Evolutionary conservation across 2,888 invertebrate genomes (phyloP).

Genomic region (Neoascia interrupta): DNA sequence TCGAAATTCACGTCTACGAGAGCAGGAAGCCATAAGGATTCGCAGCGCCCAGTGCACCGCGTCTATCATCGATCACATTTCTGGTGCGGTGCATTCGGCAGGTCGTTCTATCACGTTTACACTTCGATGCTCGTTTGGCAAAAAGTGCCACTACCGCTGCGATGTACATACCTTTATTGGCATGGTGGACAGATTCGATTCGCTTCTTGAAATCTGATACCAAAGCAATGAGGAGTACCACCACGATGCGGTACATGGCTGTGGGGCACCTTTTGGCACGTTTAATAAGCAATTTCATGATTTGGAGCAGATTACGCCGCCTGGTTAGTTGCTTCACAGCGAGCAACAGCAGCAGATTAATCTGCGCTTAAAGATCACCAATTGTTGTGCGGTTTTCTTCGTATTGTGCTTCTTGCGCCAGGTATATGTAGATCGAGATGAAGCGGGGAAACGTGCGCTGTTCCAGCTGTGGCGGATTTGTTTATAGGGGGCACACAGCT

Average conservation of each 20-base stretch:
- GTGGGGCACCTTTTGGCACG: slow-evolving; percentile 60
- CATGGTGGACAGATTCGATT: slow-evolving; percentile 59
- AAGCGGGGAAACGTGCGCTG: slow-evolving; percentile 63
- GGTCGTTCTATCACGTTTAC: slow-evolving; percentile 68
- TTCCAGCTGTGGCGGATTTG: slow-evolving; percentile 52
- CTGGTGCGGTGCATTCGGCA: slow-evolving; percentile 47
- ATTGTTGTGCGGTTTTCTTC: slow-evolving; percentile 15
- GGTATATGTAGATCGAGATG: slow-evolving; percentile 60
- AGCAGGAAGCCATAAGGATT: slow-evolving; percentile 32
- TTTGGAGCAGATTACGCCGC: slow-evolving; percentile 68
- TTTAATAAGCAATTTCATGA: slow-evolving; percentile 68
- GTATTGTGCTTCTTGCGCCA: slow-evolving; percentile 31
- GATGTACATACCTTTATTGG: too few relatives aligned
- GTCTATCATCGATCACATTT: slow-evolving; percentile 65
- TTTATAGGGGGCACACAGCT: slow-evolving; percentile 55
- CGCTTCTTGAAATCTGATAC: slow-evolving; percentile 69
- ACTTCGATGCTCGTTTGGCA: slow-evolving; percentile 57
- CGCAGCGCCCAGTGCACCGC: slow-evolving; percentile 11
- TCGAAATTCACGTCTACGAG: slow-evolving; percentile 19
- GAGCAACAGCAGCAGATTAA: slow-evolving; percentile 30
- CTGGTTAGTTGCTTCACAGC: slow-evolving; percentile 27
- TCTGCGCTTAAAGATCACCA: slow-evolving; percentile 38
- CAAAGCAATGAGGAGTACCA: neutral
- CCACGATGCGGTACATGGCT: slow-evolving; percentile 21
- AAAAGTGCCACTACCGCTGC: slow-evolving; percentile 49